Base-by-base conservation (phyloP, 30 jellyfish, hydroid and myxozoan genomes). In the Hydractinia echinata region DNA sequence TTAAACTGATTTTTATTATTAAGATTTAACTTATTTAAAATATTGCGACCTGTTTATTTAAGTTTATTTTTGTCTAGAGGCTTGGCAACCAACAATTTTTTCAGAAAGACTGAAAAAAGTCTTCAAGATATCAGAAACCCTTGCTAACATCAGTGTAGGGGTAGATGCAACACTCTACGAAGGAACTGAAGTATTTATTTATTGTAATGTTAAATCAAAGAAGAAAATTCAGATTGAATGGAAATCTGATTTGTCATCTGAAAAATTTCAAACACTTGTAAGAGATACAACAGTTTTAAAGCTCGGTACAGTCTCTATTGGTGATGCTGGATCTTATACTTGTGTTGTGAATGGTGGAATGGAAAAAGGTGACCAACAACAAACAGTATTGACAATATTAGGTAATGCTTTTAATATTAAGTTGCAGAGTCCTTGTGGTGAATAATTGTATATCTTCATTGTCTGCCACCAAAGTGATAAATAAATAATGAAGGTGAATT, bases 61-160 rank as follows among this genome's bases (percentile, higher is more conserved):
- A 16, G 15, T 11, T 58, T 58, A 3, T 21, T 21, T 20, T 51
- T 14, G 48, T 51, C 14, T 68, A 90, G 97, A 53, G 61, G 77
- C 88, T 15, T 91, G 92, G 54, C 95, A 90, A 55, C 90, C 97
- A 56, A 90, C 97, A 7, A 86, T 90, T 21, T 85, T 90, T 82
- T 85, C 96, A 67, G 81, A 82, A 62, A 76, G 95, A 71, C 78
- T 51, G 52, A 54, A 4, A 4, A 71, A 72, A 5, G 55, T 54
- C 5, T 83, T 51, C 55, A 69, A 84, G 4, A 86, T 89, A 7
- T 79, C 77, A 5, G 89, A 72, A 6, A 85, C 66, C 54, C 76
- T 62, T 14, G 95, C 64, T 76, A 76, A 56, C 62, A 78, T 90
- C 58, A 86, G 89, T 15, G 86, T 90, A 58, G 97, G 97, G 21